Conservation (phyloP, 2,797 vertebrate species). For the Ctenopoma kingsleyae region DNA sequence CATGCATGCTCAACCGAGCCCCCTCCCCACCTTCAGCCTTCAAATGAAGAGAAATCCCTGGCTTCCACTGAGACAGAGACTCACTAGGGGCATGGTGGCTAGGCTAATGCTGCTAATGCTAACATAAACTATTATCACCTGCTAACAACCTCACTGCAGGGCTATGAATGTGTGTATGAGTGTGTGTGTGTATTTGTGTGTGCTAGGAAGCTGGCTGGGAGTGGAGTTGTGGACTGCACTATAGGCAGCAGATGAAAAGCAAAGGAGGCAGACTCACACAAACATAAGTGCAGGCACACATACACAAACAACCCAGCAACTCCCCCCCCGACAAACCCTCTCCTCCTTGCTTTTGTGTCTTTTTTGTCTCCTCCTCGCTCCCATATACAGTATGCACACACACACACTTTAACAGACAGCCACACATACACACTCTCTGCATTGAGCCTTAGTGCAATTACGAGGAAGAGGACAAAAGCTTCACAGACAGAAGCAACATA, state of each 20-base stretch:
- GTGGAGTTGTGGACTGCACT: conserved; percentile 62
- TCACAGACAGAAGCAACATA: conserved; percentile 89
- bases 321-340: conserved; percentile 10
- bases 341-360: conserved; percentile 32
- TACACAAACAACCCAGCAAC: conserved; percentile 31
- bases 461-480: conserved; percentile 84
- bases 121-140: conserved; percentile 85
- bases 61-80: conserved; percentile 78
- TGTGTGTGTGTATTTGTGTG: conserved; percentile 26
- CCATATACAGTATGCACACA: conserved; percentile 51
- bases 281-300: conserved; percentile 35
- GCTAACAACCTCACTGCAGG: conserved; percentile 84
- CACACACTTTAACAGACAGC: conserved; percentile 19
- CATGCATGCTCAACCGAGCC: conserved; percentile 35
- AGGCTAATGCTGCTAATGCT: conserved; percentile 80
- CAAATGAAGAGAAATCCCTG: conserved; percentile 86
- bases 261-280: conserved; percentile 69
- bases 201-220: conserved; percentile 39
- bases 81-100: conserved; percentile 56
- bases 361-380: conserved; percentile 42
- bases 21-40: conserved; percentile 80
- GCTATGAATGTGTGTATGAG: conserved; percentile 39
- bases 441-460: conserved; percentile 83
- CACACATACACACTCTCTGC: conserved; percentile 77
- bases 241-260: conserved; percentile 85